Evolutionary conservation across 2,113 vertebrate genomes (phyloP).

Genomic region (Nothobranchius kuhntae): DNA sequence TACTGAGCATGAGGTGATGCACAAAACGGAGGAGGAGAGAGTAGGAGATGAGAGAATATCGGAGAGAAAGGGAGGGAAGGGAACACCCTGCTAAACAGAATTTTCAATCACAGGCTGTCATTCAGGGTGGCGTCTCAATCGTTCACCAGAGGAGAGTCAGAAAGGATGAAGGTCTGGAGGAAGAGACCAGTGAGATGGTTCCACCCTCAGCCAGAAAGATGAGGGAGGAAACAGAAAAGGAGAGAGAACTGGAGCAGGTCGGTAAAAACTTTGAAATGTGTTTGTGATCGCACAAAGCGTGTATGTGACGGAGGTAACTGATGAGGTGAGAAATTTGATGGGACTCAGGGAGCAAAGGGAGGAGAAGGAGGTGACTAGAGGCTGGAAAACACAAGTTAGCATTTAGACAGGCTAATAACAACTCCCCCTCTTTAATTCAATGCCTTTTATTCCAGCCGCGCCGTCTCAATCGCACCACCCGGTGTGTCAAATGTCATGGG

Average conservation of each 20-base stretch:
- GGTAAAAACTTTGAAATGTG: constrained; percentile 32
- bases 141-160: constrained; percentile 4
- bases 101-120: constrained; percentile 51
- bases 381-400: not conserved
- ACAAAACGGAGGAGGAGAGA: not conserved
- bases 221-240: not conserved
- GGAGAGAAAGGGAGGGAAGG: not conserved
- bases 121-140: constrained; percentile 39
- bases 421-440: not conserved
- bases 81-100: constrained; percentile 41
- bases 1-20: constrained; percentile 29
- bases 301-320: constrained; percentile 42
- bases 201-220: not conserved
- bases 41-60: not conserved
- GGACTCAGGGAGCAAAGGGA: constrained; percentile 38
- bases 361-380: constrained; percentile 17
- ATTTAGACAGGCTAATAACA: not conserved
- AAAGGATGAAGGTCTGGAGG: not conserved
- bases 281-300: not conserved
- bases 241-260: constrained; percentile 1
- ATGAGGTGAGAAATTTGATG: constrained; percentile 62
- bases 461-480: constrained; percentile 7
- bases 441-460: not conserved
- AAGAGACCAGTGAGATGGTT: not conserved
- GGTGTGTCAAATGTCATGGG: constrained; percentile 68